A percentile compares a stretch with the other conserved stretches of the same genome.
phyloP scores from a whole-genome alignment of 2,888 invertebrate species.

The Eupithecia subfuscata region DNA sequence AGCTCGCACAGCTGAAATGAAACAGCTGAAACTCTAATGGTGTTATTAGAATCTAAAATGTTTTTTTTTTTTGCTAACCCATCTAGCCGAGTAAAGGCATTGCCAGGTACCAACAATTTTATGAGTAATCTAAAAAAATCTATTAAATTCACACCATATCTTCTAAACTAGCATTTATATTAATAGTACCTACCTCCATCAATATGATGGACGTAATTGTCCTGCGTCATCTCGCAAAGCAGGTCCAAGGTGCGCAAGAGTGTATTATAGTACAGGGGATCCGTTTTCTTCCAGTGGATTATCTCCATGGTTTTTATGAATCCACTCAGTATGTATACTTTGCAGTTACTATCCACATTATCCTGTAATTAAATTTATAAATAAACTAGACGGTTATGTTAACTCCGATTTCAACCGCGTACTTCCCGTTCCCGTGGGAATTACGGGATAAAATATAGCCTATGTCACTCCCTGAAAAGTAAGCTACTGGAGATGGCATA shows the following conservation, averaged over 20 bases:
- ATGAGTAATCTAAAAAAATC: too few species aligned
- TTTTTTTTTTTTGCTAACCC: not conserved
- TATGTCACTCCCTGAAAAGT: too few species aligned
- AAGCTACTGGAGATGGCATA: too few species aligned
- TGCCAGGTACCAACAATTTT: not conserved
- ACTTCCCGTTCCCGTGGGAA: too few species aligned
- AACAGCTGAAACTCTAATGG: not conserved
- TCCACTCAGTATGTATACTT: constrained; percentile 91
- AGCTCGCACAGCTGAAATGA: not conserved
- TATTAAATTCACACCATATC: too few species aligned
- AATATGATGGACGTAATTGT: constrained; percentile 93
- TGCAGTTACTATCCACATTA: constrained; percentile 92
- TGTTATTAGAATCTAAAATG: not conserved
- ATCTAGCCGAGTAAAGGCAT: not conserved
- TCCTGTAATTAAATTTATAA: constrained; percentile 83
- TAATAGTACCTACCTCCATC: constrained; percentile 85
- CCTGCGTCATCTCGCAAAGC: constrained; percentile 91
- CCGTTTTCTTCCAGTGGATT: constrained; percentile 88
- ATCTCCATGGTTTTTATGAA: constrained; percentile 92
- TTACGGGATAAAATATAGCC: too few species aligned
- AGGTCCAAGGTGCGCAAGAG: constrained; percentile 91
- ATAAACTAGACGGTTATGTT: too few species aligned
- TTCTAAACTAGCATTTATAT: not conserved
- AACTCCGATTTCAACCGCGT: too few species aligned
- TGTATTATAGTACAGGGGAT: constrained; percentile 86